Evolutionary conservation across 1,140 invertebrate genomes (phyloP).

Genomic region (Drosophila subpulchrella): DNA sequence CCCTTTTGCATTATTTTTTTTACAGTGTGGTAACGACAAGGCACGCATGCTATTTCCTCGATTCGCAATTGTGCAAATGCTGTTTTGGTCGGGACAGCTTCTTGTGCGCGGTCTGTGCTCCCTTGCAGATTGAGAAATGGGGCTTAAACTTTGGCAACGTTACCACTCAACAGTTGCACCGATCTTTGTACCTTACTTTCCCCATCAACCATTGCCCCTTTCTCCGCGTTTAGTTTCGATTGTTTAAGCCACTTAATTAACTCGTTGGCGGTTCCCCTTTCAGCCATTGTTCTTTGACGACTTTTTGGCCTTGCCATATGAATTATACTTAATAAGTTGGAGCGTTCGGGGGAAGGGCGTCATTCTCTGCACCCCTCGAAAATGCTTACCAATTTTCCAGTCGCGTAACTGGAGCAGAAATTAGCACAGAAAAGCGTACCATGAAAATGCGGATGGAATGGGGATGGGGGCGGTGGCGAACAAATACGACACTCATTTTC

Average conservation of each 20-base stretch:
- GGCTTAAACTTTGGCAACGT: background rate
- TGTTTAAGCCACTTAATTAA: constrained; percentile 66
- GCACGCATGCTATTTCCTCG: constrained; percentile 23
- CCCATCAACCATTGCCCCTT: background rate
- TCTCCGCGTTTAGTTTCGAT: constrained; percentile 8
- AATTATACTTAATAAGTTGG: constrained; percentile 71
- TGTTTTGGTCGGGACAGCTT: constrained; percentile 28
- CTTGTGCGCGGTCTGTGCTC: background rate
- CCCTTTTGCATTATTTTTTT: background rate
- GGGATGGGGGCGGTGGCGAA: background rate
- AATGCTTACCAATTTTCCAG: constrained; percentile 21
- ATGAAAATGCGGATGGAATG: background rate
- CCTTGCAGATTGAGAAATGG: constrained; percentile 1
- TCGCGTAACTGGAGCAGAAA: constrained; percentile 72
- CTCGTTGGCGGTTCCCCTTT: constrained; percentile 50
- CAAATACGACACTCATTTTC: constrained; percentile 76
- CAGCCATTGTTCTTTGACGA: constrained; percentile 39
- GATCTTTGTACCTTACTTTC: background rate
- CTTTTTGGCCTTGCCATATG: constrained; percentile 41
- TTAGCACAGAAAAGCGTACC: constrained; percentile 62
- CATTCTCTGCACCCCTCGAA: background rate
- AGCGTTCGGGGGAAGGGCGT: background rate
- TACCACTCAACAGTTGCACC: background rate
- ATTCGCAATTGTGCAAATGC: constrained; percentile 44
- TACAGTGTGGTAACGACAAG: constrained; percentile 1